Conservation (phyloP, 2,797 vertebrate genomes). For the Acipenser transmontanus region DNA sequence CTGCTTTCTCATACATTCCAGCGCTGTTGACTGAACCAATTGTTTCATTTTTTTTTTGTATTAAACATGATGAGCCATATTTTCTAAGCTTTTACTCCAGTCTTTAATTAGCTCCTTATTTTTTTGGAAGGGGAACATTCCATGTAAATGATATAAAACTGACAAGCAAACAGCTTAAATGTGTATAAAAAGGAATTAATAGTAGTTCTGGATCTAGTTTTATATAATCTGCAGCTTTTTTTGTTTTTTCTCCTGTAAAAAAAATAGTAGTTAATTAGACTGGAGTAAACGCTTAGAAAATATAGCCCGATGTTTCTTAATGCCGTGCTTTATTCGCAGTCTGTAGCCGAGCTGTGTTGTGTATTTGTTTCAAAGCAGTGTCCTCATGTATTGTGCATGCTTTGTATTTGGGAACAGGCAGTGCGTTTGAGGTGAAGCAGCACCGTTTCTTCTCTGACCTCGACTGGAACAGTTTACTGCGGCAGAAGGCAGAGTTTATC, state of each 20-base stretch:
- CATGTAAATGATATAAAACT: too few relatives aligned
- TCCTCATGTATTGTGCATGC: not conserved
- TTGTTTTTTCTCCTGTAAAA: not conserved
- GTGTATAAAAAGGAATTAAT: too few relatives aligned
- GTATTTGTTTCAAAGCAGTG: not conserved
- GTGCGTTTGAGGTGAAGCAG: slow-evolving; percentile 90
- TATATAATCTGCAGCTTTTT: not conserved
- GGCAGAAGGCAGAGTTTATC: slow-evolving; percentile 96
- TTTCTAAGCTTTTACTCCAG: too few relatives aligned
- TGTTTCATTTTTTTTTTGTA: not conserved
- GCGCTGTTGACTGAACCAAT: not conserved
- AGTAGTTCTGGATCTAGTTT: too few relatives aligned
- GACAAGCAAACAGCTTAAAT: too few relatives aligned
- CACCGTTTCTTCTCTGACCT: slow-evolving; percentile 84
- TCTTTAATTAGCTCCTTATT: too few relatives aligned
- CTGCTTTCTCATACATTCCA: not conserved
- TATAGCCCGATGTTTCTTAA: not conserved
- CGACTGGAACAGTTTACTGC: slow-evolving; percentile 93
- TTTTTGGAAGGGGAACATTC: too few relatives aligned
- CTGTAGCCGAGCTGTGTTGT: not conserved
- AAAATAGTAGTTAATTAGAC: too few relatives aligned
- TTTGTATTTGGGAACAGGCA: slow-evolving; percentile 53
- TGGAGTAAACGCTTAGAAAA: too few relatives aligned
- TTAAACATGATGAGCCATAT: not conserved
- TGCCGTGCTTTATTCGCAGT: not conserved